Conservation (phyloP, 1,140 invertebrate genomes). For the Adelges cooleyi region DNA sequence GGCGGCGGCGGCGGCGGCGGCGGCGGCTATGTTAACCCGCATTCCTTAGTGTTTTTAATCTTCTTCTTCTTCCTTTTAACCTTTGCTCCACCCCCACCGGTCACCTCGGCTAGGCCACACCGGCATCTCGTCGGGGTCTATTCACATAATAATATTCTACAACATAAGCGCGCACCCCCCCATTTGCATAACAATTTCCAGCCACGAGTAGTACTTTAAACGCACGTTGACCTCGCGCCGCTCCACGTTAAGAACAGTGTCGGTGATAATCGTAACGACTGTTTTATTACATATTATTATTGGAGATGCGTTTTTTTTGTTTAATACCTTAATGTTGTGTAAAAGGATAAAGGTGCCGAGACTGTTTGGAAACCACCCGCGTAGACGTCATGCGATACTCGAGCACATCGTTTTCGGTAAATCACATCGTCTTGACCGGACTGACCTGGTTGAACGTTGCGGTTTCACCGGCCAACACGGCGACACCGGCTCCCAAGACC, state of each 20-base stretch:
- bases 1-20: background rate
- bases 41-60: slow-evolving; percentile 2
- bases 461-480: slow-evolving; percentile 17
- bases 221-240: no score
- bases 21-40: background rate
- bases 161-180: background rate
- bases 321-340: no score
- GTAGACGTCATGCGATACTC: no score
- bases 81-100: background rate
- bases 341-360: no score
- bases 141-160: background rate
- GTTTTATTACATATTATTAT: no score
- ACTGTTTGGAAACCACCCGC: no score
- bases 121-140: background rate
- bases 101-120: background rate
- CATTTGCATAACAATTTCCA: slow-evolving; percentile 19
- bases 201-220: background rate
- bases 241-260: no score
- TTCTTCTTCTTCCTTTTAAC: background rate
- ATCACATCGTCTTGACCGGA: background rate
- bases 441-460: slow-evolving; percentile 21
- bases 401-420: no score
- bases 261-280: no score
- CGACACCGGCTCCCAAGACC: slow-evolving; percentile 23
- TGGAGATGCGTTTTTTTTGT: no score